phyloP scores from a whole-genome alignment of 2,888 invertebrate genomes.

The Dynastes grantii region DNA sequence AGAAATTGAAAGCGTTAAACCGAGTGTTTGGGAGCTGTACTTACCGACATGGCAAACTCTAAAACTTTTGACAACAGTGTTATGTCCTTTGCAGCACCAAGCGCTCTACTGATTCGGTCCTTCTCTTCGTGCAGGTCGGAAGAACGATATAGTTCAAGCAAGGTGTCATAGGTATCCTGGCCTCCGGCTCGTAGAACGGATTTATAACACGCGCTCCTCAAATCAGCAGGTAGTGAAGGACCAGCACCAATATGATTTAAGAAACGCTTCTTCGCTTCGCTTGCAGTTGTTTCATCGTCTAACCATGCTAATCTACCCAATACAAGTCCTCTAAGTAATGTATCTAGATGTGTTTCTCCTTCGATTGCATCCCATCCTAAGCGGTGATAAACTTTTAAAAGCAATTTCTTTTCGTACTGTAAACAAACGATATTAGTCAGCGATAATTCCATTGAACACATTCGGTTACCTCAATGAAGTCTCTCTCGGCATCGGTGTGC shows the following conservation, averaged over 20 bases:
- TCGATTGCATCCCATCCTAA: conserved; percentile 88
- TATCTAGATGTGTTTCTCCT: conserved; percentile 90
- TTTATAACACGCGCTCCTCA: conserved; percentile 89
- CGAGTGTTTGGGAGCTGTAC: conserved; percentile 31
- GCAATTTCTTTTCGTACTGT: conserved; percentile 81
- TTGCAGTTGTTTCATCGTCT: conserved; percentile 84
- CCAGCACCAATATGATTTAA: conserved; percentile 78
- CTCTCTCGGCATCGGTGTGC: conserved; percentile 83
- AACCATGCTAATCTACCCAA: conserved; percentile 87
- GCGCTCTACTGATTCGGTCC: conserved; percentile 88
- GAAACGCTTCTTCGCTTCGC: conserved; percentile 83
- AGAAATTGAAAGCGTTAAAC: background rate
- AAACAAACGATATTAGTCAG: conserved; percentile 5
- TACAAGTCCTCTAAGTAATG: conserved; percentile 88
- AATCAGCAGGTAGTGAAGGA: conserved; percentile 84
- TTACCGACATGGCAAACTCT: conserved; percentile 77
- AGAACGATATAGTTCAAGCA: conserved; percentile 86
- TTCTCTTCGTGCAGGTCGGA: conserved; percentile 95
- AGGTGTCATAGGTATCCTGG: conserved; percentile 80
- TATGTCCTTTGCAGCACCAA: conserved; percentile 86
- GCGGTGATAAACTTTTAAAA: conserved; percentile 80
- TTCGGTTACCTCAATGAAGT: conserved; percentile 74
- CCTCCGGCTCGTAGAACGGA: conserved; percentile 83
- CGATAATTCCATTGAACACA: background rate
- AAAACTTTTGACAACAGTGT: conserved; percentile 82